Evolutionary conservation across 1,140 invertebrate genomes (phyloP), one percentile per base, ranked within the genome.

Genomic region (Euura saliciscinereae): DNA sequence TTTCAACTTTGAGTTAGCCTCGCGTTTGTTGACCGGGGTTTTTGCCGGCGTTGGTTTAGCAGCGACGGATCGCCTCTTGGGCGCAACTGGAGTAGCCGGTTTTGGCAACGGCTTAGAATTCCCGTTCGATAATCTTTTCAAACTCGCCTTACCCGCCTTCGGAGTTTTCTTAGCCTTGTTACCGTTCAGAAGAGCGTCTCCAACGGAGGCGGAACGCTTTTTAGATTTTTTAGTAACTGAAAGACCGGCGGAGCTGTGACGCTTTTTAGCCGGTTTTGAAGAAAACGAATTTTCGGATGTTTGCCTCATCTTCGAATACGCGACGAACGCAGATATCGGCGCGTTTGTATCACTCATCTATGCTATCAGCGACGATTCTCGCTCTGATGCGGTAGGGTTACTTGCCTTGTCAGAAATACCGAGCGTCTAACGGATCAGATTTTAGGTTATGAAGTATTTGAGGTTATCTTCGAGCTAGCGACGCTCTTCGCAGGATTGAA

Each of bases 261-360:
- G 51, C 51, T 59, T 59, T 59, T 59, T 59, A 59, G 51, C 51
- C 51, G 51, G 51, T 59, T 59, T 59, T n/a, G 51, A 59, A 3
- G 51, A 59, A n/a, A 59, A 59, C 51, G 51, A n/a, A n/a, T 3
- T 59, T n/a, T 59, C 51, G 8, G 51, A n/a, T 59, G 51, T 59
- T 59, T 59, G 51, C 10, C 51, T 8, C 51, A 59, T 59, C 13
- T 59, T 59, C 51, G 51, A 59, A 6, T 59, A 59, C 51, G 51
- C 51, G 51, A n/a, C 51, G 13, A 59, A 59, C 13, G 51, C 51
- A 11, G 51, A 59, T 59, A 59, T 59, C 51, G 51, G 13, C 51
- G 51, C 6, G 51, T 8, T 11, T 59, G 51, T 59, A 59, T 59
- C 51, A 59, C 51, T 59, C 51, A 59, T 59, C 13, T 59, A 59